A percentile compares a stretch with the other conserved stretches of the same genome.
phyloP scores from a whole-genome alignment of 1,140 invertebrate genomes.

The Nebria ingens region DNA sequence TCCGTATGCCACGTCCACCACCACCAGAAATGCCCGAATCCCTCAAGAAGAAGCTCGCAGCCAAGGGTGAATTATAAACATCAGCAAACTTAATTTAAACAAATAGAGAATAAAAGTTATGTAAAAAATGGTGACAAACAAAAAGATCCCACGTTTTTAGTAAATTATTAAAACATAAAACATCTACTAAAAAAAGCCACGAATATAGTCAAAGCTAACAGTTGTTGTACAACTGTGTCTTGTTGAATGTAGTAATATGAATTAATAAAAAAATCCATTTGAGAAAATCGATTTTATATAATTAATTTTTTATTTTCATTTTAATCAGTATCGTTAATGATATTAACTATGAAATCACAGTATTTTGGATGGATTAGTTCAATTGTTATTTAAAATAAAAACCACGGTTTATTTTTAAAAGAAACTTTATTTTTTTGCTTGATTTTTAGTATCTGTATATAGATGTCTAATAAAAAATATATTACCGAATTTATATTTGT shows the following conservation, averaged over 20 bases:
- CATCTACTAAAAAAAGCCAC: background rate
- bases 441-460: background rate
- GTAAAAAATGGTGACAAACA: background rate
- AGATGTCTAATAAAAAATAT: background rate
- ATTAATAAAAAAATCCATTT: no score
- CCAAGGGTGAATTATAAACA: constrained; percentile 28
- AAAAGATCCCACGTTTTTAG: background rate
- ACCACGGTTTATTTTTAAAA: constrained; percentile 1
- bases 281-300: no score
- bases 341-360: no score
- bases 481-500: background rate
- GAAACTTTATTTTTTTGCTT: background rate
- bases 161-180: background rate
- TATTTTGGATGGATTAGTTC: no score
- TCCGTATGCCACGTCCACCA: constrained; percentile 91
- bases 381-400: no score
- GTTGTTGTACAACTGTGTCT: background rate
- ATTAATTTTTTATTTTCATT: no score
- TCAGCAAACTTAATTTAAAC: background rate
- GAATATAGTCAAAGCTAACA: background rate
- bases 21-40: constrained; percentile 97
- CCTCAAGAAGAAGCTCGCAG: constrained; percentile 72
- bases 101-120: background rate
- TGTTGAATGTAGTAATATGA: no score
- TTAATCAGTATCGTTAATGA: no score